Evolutionary conservation across 1,140 invertebrate genomes (phyloP).

Genomic region (Lepidurus packardi): DNA sequence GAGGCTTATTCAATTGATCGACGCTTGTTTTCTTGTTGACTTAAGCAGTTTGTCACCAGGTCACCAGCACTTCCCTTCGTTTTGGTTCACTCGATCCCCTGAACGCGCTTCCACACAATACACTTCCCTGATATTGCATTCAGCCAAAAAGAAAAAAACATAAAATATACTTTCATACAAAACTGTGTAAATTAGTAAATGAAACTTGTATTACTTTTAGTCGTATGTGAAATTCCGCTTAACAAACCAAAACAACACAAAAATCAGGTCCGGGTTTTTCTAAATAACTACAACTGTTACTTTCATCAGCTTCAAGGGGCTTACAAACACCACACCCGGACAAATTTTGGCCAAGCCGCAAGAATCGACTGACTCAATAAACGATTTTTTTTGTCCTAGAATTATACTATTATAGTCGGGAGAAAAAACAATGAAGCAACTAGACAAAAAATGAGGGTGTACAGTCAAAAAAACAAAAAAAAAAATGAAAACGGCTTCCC

Average conservation of each 20-base stretch:
- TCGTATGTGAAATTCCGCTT: neutral
- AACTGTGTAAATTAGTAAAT: neutral
- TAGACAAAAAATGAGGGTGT: neutral
- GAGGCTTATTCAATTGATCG: too few species aligned
- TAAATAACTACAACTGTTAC: conserved; percentile 18
- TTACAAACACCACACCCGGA: conserved; percentile 1
- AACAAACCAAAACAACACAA: conserved; percentile 19
- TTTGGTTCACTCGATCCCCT: too few species aligned
- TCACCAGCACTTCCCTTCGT: too few species aligned
- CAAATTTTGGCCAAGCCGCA: neutral
- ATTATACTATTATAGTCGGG: neutral
- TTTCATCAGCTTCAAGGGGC: neutral
- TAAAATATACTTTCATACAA: too few species aligned
- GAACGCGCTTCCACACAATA: too few species aligned
- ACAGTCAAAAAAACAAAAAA: conserved; percentile 10
- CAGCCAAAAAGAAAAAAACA: too few species aligned
- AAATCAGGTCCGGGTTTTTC: conserved; percentile 18
- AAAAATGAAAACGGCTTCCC: neutral
- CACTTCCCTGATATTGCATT: too few species aligned
- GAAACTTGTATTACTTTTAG: conserved; percentile 20
- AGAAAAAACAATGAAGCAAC: neutral
- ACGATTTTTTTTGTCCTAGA: neutral
- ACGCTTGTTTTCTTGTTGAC: too few species aligned
- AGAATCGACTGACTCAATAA: conserved; percentile 11
- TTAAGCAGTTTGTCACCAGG: too few species aligned